Evolutionary conservation across 2,888 invertebrate species (phyloP), one percentile per base, ranked within the genome.

Genomic region (Charanyca ferruginea): DNA sequence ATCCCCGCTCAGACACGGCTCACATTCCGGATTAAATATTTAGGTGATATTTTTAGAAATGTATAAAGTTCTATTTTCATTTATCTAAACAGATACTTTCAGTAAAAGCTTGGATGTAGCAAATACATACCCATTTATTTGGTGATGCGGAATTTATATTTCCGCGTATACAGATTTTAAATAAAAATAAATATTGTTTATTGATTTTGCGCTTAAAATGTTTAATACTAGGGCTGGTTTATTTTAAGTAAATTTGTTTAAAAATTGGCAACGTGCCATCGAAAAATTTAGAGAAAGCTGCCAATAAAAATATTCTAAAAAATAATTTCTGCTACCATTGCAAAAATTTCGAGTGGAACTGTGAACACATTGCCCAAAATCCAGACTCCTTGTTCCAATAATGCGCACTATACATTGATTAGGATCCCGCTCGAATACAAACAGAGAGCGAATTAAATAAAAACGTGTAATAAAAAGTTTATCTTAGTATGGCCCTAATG

Each of bases 391-490:
- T 66, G 65, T 69, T 73, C 61, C 65, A 63, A 63, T 66, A 73
- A 76, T 49, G 65, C 71, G 62, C 67, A 80, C 78, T 77, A 70
- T 66, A 80, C 69, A 83, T 81, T 81, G 83, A 83, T 83, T 83
- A 77, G 81, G 63, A 69, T 66, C 76, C 68, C 59, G 55, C 68
- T 72, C 57, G 28, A 82, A 72, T 71, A 81, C 69, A 73, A 79
- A 73, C 73, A 70, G 63, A 71, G 75, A 80, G 74, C 66, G 81
- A 82, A 84, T 83, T 78, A 79, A 83, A 84, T 83, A 80, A 80
- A 80, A 83, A 81, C 68, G 79, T 66, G 74, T 74, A 83, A 84
- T 83, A 85, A 83, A 81, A 84, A 79, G 83, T 83, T 84, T 83
- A 84, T 83, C 77, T 81, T 72, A 81, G 73, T 79, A 81, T 80